phyloP scores from a whole-genome alignment of 2,888 invertebrate genomes.

The Laspeyria flexula region DNA sequence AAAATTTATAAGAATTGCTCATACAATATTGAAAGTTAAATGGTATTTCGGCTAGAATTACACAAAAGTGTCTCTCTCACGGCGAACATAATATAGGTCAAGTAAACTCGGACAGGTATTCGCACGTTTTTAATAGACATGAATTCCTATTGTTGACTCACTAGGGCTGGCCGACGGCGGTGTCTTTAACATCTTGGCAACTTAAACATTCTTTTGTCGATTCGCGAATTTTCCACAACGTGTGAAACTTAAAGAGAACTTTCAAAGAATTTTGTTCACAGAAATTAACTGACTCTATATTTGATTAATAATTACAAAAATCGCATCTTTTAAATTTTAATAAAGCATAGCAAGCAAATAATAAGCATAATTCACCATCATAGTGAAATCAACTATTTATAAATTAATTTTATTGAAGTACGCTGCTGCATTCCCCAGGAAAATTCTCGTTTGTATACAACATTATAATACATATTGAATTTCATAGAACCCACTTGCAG shows the following conservation, averaged over 20 bases:
- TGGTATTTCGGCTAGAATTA: conserved; percentile 22
- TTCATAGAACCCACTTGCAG: not conserved
- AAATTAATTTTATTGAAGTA: too few relatives aligned
- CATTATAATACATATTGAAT: not conserved
- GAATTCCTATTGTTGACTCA: conserved; percentile 56
- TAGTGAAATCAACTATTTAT: too few relatives aligned
- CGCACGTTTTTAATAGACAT: conserved; percentile 61
- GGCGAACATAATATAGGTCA: conserved; percentile 52
- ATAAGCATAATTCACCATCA: too few relatives aligned
- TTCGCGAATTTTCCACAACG: conserved; percentile 11
- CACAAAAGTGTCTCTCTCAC: conserved; percentile 35
- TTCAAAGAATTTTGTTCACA: not conserved
- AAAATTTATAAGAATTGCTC: not conserved
- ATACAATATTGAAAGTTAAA: not conserved
- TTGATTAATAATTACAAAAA: too few relatives aligned
- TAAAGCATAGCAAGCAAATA: too few relatives aligned
- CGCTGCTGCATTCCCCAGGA: too few relatives aligned
- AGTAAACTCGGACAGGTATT: conserved; percentile 55
- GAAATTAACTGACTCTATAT: not conserved
- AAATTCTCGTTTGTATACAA: not conserved
- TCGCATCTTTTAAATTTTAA: too few relatives aligned
- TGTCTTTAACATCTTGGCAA: conserved; percentile 20
- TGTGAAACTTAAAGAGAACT: not conserved
- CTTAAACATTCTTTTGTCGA: conserved; percentile 31
- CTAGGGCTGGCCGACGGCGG: conserved; percentile 36